Evolutionary conservation across 2,888 invertebrate species (phyloP).

Genomic region (Rhamphomyia laevipes): DNA sequence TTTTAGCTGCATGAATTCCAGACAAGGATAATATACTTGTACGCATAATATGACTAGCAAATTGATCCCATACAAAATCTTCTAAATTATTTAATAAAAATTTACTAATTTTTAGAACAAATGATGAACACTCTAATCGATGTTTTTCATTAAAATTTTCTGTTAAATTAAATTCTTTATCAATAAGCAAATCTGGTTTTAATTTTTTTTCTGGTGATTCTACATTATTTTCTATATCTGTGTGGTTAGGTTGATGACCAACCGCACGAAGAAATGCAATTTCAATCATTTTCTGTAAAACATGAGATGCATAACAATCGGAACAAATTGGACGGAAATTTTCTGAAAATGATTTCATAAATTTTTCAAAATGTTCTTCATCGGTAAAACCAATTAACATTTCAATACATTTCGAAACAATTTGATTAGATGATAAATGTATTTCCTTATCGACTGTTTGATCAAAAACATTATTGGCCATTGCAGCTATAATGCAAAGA

Average conservation of each 20-base stretch:
- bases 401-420: slow-evolving; percentile 68
- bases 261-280: slow-evolving; percentile 30
- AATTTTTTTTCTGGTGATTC: slow-evolving; percentile 28
- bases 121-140: slow-evolving; percentile 46
- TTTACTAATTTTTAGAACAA: slow-evolving; percentile 57
- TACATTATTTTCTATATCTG: slow-evolving; percentile 6
- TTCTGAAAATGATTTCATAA: slow-evolving; percentile 48
- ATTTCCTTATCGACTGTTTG: slow-evolving; percentile 59
- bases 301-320: slow-evolving; percentile 69
- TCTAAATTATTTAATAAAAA: slow-evolving; percentile 75
- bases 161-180: slow-evolving; percentile 28
- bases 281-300: slow-evolving; percentile 53
- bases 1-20: slow-evolving; percentile 47
- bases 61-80: slow-evolving; percentile 67
- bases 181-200: slow-evolving; percentile 21
- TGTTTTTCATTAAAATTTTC: slow-evolving; percentile 39
- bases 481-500: slow-evolving; percentile 21
- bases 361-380: slow-evolving; percentile 49
- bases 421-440: slow-evolving; percentile 63
- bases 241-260: slow-evolving; percentile 13
- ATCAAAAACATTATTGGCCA: slow-evolving; percentile 65
- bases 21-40: slow-evolving; percentile 57
- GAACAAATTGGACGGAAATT: slow-evolving; percentile 58
- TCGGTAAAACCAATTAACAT: slow-evolving; percentile 57
- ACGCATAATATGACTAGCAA: slow-evolving; percentile 65